Conservation (phyloP, 2,888 invertebrate species). For the Aleiodes alternator region DNA sequence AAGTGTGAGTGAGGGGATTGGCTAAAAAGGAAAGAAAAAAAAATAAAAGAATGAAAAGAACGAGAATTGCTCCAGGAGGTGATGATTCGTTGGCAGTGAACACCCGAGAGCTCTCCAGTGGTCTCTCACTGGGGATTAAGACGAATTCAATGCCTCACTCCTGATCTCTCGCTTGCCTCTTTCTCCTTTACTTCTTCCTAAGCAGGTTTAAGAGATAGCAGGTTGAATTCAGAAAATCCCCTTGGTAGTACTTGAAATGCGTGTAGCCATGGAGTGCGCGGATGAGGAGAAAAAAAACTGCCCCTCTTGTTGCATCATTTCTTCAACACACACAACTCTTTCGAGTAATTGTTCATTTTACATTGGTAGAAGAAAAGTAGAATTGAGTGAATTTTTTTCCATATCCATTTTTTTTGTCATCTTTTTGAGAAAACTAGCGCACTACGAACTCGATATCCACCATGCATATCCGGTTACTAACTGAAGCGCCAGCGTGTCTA, state of each 20-base stretch:
- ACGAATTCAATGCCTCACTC: conserved; percentile 48
- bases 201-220: conserved; percentile 47
- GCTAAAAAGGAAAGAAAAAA: conserved; percentile 30
- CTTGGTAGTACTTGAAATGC: conserved; percentile 5
- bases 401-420: no score
- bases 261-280: conserved; percentile 23
- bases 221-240: conserved; percentile 40
- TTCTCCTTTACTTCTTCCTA: conserved; percentile 41
- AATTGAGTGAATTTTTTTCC: conserved; percentile 9
- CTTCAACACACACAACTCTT: neutral
- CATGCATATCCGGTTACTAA: conserved; percentile 27
- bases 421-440: neutral
- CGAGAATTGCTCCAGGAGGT: conserved; percentile 9
- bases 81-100: conserved; percentile 24
- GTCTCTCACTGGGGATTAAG: conserved; percentile 49
- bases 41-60: neutral
- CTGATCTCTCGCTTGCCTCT: conserved; percentile 26
- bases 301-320: conserved; percentile 7
- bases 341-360: conserved; percentile 23
- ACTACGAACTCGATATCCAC: conserved; percentile 21
- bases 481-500: conserved; percentile 29
- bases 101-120: conserved; percentile 42
- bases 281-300: conserved; percentile 23
- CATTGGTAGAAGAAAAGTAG: neutral
- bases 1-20: conserved; percentile 29